These are phyloP conservation scores for Atta colombica DNA, from an alignment of 1,140 invertebrate species.

Conservation along the genomic window DNA sequence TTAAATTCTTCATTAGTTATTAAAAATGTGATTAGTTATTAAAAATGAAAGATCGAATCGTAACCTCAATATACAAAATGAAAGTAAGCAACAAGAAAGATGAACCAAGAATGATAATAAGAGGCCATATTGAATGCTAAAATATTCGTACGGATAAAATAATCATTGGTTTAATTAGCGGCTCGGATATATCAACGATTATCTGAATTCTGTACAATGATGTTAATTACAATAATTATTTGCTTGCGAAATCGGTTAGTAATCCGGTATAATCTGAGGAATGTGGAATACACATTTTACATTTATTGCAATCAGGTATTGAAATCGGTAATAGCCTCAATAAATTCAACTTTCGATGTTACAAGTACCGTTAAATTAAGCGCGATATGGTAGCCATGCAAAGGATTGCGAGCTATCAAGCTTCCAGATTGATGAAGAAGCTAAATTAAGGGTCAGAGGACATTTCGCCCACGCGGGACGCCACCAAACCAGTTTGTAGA, in stretches of 20 bases:
- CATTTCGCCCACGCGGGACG: slow-evolving; percentile 38
- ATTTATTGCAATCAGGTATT: background rate
- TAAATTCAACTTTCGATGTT: slow-evolving; percentile 27
- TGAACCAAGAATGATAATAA: too few relatives aligned
- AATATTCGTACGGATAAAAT: background rate
- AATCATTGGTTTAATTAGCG: slow-evolving; percentile 28
- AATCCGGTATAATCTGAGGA: background rate
- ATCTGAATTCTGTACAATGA: background rate
- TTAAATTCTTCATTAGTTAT: too few relatives aligned
- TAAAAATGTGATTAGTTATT: too few relatives aligned
- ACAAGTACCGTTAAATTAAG: slow-evolving; percentile 16
- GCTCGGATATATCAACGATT: background rate
- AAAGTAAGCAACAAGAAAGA: too few relatives aligned
- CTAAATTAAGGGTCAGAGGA: slow-evolving; percentile 39
- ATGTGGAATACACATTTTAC: slow-evolving; percentile 33
- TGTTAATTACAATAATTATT: slow-evolving; percentile 30
- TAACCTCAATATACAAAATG: too few relatives aligned
- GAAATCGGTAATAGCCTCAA: background rate
- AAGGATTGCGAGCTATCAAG: background rate
- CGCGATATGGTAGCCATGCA: slow-evolving; percentile 20
- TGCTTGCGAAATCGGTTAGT: background rate
- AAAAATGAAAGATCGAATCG: too few relatives aligned
- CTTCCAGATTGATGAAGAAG: slow-evolving; percentile 52
- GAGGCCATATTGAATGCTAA: too few relatives aligned
- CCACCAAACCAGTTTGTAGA: slow-evolving; percentile 54